Evolutionary conservation across 2,113 vertebrate genomes (phyloP).

Genomic region (Chauna torquata): DNA sequence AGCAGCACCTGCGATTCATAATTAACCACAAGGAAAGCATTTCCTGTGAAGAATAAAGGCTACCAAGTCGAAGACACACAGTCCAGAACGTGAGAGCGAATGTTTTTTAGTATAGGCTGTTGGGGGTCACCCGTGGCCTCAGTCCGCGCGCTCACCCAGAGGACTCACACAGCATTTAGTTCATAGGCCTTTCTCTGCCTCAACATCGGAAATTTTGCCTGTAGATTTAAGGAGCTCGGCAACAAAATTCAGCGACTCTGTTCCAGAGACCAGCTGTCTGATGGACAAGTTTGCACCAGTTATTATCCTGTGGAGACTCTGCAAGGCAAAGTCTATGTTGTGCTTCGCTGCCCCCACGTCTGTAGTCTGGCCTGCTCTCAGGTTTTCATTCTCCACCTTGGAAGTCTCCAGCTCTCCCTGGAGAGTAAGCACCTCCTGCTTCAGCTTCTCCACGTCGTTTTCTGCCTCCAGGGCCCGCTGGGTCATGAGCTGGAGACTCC

Average conservation of each 20-base stretch:
- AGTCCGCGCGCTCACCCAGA: rapidly evolving
- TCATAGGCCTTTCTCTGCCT: constrained; percentile 1
- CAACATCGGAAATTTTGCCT: constrained; percentile 50
- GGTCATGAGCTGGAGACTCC: constrained; percentile 81
- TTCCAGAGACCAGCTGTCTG: constrained; percentile 41
- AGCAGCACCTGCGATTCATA: not conserved
- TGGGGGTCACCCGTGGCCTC: rapidly evolving
- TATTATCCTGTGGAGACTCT: constrained; percentile 75
- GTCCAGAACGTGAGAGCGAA: not conserved
- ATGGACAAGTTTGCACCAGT: constrained; percentile 70
- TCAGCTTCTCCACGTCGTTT: constrained; percentile 71
- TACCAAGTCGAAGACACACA: not conserved
- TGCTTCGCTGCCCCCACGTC: constrained; percentile 71
- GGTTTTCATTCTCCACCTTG: constrained; percentile 69
- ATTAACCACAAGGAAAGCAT: not conserved
- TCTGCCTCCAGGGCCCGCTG: constrained; percentile 81
- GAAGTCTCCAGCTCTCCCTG: constrained; percentile 74
- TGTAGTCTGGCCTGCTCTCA: constrained; percentile 66
- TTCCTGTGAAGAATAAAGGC: not conserved
- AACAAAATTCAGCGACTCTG: not conserved
- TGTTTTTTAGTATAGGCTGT: not conserved
- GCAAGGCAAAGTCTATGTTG: constrained; percentile 72
- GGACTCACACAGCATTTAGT: not conserved
- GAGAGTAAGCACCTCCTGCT: constrained; percentile 77
- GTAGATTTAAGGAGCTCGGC: constrained; percentile 69